Evolutionary conservation across 1,140 invertebrate genomes (phyloP), one percentile per base, ranked within the genome.

Genomic region (Dysdera silvatica): DNA sequence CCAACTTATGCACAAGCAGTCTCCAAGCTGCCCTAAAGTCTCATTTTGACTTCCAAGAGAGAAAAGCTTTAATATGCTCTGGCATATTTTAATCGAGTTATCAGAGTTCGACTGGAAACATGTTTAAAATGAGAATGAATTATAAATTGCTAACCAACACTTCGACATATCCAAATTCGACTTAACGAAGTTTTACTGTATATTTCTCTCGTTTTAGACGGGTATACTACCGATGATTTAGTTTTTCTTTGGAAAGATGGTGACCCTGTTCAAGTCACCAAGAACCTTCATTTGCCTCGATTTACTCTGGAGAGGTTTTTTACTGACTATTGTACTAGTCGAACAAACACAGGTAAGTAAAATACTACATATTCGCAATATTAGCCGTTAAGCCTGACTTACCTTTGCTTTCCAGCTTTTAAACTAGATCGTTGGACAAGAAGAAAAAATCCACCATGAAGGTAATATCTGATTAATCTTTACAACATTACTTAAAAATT

Each of bases 201-300:
- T 56, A 20, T 61, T 23, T 61, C 53, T 63, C 24, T 59, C 29
- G 20, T 59, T 53, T 47, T 55, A 62, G 91, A 95, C 78, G 92
- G 92, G 69, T 95, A 92, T 87, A 95, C 92, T 35, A 95, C 91
- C 31, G 87, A 91, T 68, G 92, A 95, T 78, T 81, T 95, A 70
- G 88, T 93, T 67, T 95, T 95, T 77, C 78, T 88, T 68, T 96
- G 93, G 93, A 95, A 95, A 77, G 86, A 90, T 73, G 87, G 85
- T 23, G 88, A 94, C 74, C 93, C 93, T 5, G 91, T 97, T 35
- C 93, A 97, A 80, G 87, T 95, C 65, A 89, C 93, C 53, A 53
- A 66, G 12, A 70, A 71, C 29, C 70, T 81, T 6, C 64, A 72
- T 32, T 61, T 81, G 51, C 74, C 74, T 12, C 70, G 70, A 10